These are phyloP conservation scores for Brachyrhaphis roseni DNA, from an alignment of 2,797 vertebrate species.

Conservation along the genomic window DNA sequence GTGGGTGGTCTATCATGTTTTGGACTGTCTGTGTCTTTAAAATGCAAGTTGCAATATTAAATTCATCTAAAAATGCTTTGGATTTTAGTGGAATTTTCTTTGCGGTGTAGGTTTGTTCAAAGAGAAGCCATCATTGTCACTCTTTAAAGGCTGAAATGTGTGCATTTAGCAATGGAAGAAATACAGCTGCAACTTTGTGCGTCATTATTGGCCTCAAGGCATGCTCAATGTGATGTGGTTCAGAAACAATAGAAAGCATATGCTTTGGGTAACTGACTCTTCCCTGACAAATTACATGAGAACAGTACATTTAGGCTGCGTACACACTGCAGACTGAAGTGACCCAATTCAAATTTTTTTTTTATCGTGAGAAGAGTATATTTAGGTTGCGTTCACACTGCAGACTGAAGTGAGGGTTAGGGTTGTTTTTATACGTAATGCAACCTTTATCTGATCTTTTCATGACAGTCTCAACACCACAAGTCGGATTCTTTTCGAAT, in stretches of 20 bases:
- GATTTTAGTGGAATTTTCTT: conserved; percentile 34
- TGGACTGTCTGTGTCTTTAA: conserved; percentile 66
- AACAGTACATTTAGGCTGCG: neutral
- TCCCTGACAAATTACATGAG: neutral
- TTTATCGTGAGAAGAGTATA: too few relatives aligned
- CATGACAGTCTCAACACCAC: too few relatives aligned
- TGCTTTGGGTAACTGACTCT: neutral
- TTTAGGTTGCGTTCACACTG: too few relatives aligned
- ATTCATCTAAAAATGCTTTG: conserved; percentile 54
- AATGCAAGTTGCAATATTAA: conserved; percentile 74
- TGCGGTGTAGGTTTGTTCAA: neutral
- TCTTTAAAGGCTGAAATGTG: neutral
- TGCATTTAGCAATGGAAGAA: neutral
- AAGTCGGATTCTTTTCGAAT: too few relatives aligned
- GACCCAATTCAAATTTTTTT: too few relatives aligned
- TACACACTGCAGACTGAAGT: too few relatives aligned
- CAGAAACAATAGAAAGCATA: neutral
- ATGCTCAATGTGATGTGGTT: neutral
- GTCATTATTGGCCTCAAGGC: conserved; percentile 2
- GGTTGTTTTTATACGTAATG: too few relatives aligned
- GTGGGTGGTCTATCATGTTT: conserved; percentile 58
- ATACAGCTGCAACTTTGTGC: conserved; percentile 2
- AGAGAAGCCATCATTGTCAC: neutral
- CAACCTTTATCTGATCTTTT: too few relatives aligned
- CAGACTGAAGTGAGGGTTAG: too few relatives aligned